Evolutionary conservation across 2,797 vertebrate species (phyloP).

Genomic region (Enoplosus armatus): DNA sequence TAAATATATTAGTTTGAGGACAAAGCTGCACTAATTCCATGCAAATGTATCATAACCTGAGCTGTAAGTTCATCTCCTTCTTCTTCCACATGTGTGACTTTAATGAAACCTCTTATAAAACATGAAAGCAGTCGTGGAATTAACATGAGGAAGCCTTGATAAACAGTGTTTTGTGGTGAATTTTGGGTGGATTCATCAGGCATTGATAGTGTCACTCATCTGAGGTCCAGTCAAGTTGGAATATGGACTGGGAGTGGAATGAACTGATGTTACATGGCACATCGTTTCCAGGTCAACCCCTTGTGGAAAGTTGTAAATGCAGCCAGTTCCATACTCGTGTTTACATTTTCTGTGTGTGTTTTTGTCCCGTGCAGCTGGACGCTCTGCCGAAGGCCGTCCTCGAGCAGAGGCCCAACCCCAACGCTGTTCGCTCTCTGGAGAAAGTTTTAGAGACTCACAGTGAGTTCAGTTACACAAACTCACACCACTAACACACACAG

Average conservation of each 20-base stretch:
- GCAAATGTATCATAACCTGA: background rate
- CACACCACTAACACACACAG: background rate
- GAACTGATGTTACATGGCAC: background rate
- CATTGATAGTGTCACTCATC: background rate
- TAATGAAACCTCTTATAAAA: background rate
- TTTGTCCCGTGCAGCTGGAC: conserved; percentile 85
- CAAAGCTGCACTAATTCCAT: background rate
- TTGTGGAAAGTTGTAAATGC: conserved; percentile 1
- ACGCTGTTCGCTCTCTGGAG: conserved; percentile 92
- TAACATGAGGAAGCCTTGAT: too few species aligned
- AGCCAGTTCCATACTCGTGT: background rate
- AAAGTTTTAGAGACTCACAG: conserved; percentile 94
- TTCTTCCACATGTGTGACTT: background rate
- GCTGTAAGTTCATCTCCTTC: background rate
- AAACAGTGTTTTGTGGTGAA: background rate
- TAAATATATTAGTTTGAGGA: background rate
- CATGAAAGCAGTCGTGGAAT: background rate
- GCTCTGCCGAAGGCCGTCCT: conserved; percentile 91
- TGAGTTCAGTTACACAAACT: conserved; percentile 80
- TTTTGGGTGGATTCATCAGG: background rate
- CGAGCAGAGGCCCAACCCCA: conserved; percentile 92
- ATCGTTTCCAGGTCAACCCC: background rate
- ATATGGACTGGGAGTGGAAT: background rate
- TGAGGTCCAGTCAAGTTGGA: background rate
- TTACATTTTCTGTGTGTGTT: conserved; percentile 34